Evolutionary conservation across 2,797 vertebrate genomes (phyloP).

Genomic region (Leucoraja ocellata): DNA sequence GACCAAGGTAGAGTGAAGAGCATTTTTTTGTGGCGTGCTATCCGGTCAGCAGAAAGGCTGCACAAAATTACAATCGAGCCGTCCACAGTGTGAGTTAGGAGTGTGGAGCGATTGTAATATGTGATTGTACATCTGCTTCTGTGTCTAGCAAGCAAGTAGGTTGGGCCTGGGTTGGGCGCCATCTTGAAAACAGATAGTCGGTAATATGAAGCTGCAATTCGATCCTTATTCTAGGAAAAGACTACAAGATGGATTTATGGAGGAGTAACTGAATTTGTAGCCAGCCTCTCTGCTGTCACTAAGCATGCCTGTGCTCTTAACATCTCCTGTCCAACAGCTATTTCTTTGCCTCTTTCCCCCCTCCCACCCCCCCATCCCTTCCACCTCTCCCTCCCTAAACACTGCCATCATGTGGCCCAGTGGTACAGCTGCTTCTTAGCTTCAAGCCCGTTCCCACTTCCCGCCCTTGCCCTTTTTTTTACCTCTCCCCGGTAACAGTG

Average conservation of each 20-base stretch:
- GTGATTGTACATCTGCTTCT: too few species aligned
- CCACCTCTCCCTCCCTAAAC: background rate
- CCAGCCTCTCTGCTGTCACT: too few species aligned
- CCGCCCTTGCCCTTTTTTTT: background rate
- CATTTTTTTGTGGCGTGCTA: too few species aligned
- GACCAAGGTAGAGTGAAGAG: too few species aligned
- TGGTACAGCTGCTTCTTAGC: slow-evolving; percentile 7
- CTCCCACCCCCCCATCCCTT: too few species aligned
- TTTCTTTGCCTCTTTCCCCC: background rate
- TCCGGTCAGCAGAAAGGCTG: too few species aligned
- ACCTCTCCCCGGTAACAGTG: background rate
- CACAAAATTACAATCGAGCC: too few species aligned
- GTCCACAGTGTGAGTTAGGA: too few species aligned
- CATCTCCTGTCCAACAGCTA: background rate
- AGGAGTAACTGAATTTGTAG: background rate
- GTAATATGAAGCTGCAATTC: background rate
- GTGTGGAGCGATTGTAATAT: too few species aligned
- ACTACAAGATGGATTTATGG: background rate
- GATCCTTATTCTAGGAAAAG: background rate
- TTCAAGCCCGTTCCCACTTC: slow-evolving; percentile 2
- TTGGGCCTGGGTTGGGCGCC: too few species aligned
- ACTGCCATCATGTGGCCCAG: background rate
- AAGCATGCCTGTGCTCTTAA: slow-evolving; percentile 25
- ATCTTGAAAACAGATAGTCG: too few species aligned
- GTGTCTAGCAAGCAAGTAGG: too few species aligned